Percentiles rank a stretch among this genome's conserved stretches.
These are phyloP conservation scores for Coptodon bakossiorum DNA, from an alignment of 2,113 vertebrate genomes.

Conservation along the genomic window DNA sequence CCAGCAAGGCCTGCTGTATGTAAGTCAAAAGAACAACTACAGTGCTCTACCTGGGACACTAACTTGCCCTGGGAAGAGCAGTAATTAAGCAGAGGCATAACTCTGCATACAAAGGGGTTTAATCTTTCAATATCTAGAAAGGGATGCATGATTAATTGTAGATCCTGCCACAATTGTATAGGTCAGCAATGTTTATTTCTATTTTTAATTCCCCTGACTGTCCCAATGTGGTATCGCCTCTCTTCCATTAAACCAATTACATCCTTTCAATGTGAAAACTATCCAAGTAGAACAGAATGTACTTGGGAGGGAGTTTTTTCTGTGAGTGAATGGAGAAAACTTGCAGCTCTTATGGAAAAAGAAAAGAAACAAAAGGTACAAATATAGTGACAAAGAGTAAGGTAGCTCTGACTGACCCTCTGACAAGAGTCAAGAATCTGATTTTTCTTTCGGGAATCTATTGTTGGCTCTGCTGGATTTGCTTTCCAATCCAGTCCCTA, in stretches of 20 bases:
- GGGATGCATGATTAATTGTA: background rate
- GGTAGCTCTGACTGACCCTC: background rate
- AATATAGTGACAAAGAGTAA: background rate
- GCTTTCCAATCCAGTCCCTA: background rate
- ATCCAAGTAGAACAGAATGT: background rate
- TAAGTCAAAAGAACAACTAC: background rate
- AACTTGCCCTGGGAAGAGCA: background rate
- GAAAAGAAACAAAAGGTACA: background rate
- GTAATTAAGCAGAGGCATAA: background rate
- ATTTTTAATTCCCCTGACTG: background rate
- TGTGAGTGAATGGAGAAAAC: background rate
- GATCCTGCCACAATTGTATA: background rate
- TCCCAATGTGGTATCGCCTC: background rate
- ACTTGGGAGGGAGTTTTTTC: background rate
- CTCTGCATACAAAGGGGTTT: conserved; percentile 8
- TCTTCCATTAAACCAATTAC: background rate
- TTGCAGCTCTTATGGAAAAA: background rate
- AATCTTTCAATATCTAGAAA: background rate
- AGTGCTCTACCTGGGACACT: background rate
- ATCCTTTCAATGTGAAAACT: background rate
- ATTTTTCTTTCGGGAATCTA: background rate
- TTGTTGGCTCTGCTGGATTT: background rate
- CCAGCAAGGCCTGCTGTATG: background rate
- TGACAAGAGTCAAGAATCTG: background rate
- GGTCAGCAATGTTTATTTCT: background rate